Conservation (phyloP, 2,888 invertebrate species). For the Cephus sareptanus region DNA sequence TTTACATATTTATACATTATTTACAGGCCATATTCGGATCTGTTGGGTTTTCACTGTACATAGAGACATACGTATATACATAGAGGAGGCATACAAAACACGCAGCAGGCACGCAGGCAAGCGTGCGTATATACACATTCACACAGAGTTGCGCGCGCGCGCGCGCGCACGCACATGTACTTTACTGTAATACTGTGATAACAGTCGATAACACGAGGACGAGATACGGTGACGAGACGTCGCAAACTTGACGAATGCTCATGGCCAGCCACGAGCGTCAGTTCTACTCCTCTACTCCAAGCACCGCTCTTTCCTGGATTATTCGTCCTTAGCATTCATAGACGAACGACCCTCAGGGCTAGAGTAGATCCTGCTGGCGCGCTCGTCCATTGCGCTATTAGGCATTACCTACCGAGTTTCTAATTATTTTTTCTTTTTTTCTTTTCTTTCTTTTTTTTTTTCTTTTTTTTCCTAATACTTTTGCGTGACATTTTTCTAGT, state of each 20-base stretch:
- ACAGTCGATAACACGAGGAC: background rate
- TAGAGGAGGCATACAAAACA: background rate
- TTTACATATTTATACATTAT: slow-evolving; percentile 22
- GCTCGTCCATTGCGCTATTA: background rate
- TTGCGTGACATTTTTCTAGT: slow-evolving; percentile 13
- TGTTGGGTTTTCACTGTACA: background rate
- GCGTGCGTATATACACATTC: background rate
- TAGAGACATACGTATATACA: slow-evolving; percentile 6
- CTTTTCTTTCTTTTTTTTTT: background rate
- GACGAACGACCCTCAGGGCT: background rate
- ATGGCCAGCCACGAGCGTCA: background rate
- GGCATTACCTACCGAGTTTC: slow-evolving; percentile 20
- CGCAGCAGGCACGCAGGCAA: too few species aligned
- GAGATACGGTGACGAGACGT: background rate
- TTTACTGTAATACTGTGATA: background rate
- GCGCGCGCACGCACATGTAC: background rate
- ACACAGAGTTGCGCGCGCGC: background rate
- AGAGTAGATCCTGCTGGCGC: background rate
- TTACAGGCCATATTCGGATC: slow-evolving; percentile 14
- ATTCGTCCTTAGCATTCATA: background rate
- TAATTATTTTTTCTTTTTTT: slow-evolving; percentile 3
- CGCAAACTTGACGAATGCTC: background rate
- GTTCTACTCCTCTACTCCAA: background rate
- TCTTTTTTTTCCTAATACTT: background rate
- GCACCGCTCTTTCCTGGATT: background rate